A percentile compares a stretch with the other conserved stretches of the same genome.
Conservation (phyloP, 2,888 invertebrate genomes). For the Callyntrura sp. region DNA sequence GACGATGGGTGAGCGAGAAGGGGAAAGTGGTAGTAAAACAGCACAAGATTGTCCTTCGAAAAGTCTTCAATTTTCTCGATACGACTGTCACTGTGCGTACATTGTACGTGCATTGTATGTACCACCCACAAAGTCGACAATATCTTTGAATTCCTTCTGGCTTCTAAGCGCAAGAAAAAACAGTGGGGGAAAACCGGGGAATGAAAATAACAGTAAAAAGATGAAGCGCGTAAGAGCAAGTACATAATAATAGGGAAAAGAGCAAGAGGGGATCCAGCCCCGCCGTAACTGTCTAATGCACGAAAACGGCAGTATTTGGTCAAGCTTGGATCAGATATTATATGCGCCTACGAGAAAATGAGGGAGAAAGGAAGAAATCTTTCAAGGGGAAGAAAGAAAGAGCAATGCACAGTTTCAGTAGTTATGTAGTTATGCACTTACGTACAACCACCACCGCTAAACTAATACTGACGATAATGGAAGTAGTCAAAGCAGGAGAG, state of each 20-base stretch:
- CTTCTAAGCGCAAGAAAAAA: constrained; percentile 8
- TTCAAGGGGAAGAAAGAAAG: constrained; percentile 45
- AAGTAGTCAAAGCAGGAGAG: constrained; percentile 22
- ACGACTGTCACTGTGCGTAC: constrained; percentile 34
- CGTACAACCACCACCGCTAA: constrained; percentile 12
- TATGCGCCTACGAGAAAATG: constrained; percentile 18
- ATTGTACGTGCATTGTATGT: constrained; percentile 12
- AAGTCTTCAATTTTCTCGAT: constrained; percentile 65
- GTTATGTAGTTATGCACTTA: constrained; percentile 60
- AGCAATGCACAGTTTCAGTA: not conserved
- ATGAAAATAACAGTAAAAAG: constrained; percentile 45
- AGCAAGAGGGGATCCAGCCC: constrained; percentile 11
- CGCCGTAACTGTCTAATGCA: constrained; percentile 12
- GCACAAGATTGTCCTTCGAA: constrained; percentile 54
- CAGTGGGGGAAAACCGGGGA: not conserved
- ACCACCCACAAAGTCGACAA: constrained; percentile 60
- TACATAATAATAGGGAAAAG: constrained; percentile 44
- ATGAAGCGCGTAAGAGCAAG: constrained; percentile 51
- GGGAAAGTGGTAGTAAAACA: constrained; percentile 62
- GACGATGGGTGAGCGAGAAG: constrained; percentile 16
- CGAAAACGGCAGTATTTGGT: constrained; percentile 14
- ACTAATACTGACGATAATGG: constrained; percentile 56
- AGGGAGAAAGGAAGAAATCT: constrained; percentile 36
- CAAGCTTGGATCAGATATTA: constrained; percentile 53
- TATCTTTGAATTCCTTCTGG: constrained; percentile 24